Evolutionary conservation across 2,113 vertebrate genomes (phyloP).

Genomic region (Mirounga angustirostris): DNA sequence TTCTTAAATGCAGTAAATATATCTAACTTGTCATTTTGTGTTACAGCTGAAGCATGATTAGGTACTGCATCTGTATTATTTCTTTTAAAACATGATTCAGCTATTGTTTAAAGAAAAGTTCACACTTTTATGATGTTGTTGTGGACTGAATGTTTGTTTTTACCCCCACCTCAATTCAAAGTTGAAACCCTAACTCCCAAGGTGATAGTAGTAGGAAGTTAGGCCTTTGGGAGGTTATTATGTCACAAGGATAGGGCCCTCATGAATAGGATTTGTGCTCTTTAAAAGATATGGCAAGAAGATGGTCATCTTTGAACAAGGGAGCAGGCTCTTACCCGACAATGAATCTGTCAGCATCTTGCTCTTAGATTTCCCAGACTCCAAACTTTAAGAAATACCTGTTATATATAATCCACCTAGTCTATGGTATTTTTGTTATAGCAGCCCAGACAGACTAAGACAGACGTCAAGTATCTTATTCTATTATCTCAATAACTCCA

Average conservation of each 20-base stretch:
- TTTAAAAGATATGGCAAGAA: background rate
- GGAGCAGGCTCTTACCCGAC: background rate
- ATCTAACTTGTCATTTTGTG: background rate
- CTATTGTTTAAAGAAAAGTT: background rate
- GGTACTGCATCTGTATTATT: background rate
- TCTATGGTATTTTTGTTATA: background rate
- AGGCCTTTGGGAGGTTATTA: background rate
- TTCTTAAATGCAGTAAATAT: constrained; percentile 76
- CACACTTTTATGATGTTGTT: background rate
- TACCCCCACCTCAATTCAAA: background rate
- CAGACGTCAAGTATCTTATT: background rate
- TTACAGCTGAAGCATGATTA: background rate
- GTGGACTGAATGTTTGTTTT: background rate
- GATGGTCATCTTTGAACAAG: background rate
- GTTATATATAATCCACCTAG: background rate
- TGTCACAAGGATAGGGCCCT: background rate
- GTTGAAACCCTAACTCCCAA: background rate
- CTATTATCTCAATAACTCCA: background rate
- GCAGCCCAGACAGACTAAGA: background rate
- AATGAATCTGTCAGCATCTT: background rate
- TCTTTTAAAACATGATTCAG: background rate
- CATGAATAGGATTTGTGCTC: background rate
- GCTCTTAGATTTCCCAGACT: background rate
- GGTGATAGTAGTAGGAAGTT: background rate
- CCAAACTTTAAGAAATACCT: background rate